Base-by-base conservation (phyloP, 2,797 vertebrate species). In the Labeo calbasu region DNA sequence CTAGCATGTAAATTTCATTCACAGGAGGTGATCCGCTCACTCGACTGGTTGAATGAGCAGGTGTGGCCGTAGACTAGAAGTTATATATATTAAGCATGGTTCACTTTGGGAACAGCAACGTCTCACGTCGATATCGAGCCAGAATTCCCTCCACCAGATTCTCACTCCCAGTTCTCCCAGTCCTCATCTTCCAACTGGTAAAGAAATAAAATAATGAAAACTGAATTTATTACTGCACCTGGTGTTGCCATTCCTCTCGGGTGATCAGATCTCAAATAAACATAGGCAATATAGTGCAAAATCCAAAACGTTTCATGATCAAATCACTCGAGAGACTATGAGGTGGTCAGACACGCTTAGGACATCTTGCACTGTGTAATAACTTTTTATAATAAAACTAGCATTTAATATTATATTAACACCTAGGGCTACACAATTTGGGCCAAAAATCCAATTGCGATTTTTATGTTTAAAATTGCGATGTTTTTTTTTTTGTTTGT, bases 101-200 rank as follows among this genome's bases (percentile, higher is more conserved):
- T 93, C 90, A 46, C n/a, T 92, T 91, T 86, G 91, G 89, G 1
- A 88, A 91, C 91, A 91, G 92, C 90, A 85, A 87, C 88, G 88
- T 92, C 92, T 83, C 88, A 87, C 83, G 84, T 90, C 25, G 71
- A 87, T 77, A 88, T 70, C 68, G 14, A 65, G 23, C 57, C 85
- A 88, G 81, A 77, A 82, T 85, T 72, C 81, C 87, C 89, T 88
- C 2, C 63, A 78, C 88, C 83, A 53, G 53, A 81, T 72, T 68
- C 88, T 95, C 92, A 99, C 81, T 99, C 96, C 98, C 98, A 99
- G 94, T 98, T 97, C 92, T 99, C 98, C 98, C 98, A 99, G 89
- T 99, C 98, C 88, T 96, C 98, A 3, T 99, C 96, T 85, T 95
- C 98, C 94, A 99, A 91, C 97, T 99, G 93, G 87, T 87, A 4